Evolutionary conservation across 2,888 invertebrate genomes (phyloP).

Genomic region (Octonoba sinensis): DNA sequence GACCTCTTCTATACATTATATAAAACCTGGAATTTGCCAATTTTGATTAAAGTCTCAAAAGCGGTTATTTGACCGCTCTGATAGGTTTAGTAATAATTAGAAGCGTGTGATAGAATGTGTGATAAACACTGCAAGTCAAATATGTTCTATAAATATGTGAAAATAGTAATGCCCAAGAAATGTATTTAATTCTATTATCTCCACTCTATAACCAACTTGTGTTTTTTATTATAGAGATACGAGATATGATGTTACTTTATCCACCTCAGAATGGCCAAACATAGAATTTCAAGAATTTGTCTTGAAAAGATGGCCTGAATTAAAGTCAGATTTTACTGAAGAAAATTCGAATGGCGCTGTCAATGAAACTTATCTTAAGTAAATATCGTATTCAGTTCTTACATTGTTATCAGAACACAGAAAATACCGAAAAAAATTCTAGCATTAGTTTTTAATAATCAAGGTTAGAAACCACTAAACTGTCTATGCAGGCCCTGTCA

Average conservation of each 20-base stretch:
- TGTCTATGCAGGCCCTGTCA: too few species aligned
- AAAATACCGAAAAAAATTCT: neutral
- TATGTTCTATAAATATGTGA: too few species aligned
- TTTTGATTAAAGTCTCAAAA: too few species aligned
- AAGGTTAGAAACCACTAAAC: neutral
- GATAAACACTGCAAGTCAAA: too few species aligned
- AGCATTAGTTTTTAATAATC: neutral
- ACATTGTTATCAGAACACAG: neutral
- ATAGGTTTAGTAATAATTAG: too few species aligned
- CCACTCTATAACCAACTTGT: too few species aligned
- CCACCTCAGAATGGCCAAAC: conserved; percentile 62
- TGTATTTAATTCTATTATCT: too few species aligned
- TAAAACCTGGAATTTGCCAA: too few species aligned
- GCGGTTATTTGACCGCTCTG: too few species aligned
- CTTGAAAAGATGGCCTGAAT: conserved; percentile 49
- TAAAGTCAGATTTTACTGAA: conserved; percentile 35
- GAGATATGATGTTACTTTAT: conserved; percentile 57
- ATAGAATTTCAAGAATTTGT: conserved; percentile 53
- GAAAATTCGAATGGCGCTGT: neutral
- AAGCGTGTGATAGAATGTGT: too few species aligned
- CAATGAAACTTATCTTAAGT: conserved; percentile 46
- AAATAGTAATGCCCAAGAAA: too few species aligned
- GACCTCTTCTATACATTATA: too few species aligned
- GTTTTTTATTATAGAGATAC: conserved; percentile 37
- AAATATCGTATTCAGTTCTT: conserved; percentile 1